Base-by-base conservation (phyloP, 2,113 vertebrate genomes). In the Illadopsis cleaveri region DNA sequence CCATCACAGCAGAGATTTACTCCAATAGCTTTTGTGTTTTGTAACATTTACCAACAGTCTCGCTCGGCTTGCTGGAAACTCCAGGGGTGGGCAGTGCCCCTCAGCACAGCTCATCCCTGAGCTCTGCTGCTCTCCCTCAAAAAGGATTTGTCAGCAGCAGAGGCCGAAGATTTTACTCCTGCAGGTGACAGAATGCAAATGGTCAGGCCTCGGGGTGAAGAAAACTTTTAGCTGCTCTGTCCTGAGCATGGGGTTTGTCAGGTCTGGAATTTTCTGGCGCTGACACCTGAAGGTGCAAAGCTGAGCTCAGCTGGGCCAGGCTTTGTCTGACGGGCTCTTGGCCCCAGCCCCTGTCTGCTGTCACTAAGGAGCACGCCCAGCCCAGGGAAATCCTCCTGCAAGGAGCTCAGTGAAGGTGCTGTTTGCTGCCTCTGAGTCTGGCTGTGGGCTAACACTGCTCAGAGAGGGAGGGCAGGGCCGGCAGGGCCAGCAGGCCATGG, bases 271-370 rank as follows among this genome's bases (percentile, higher is more conserved):
- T 23, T 31, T 22, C 54, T 11, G 83, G 48, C 31, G 12, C 21
- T 38, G 60, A 21, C 31, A 38, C 9, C 31, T 0, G 2, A 45
- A 18, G 70, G 45, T 21, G 76, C 35, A 45, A 33, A 94, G 42
- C 22, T 70, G 64, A 48, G 9, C 33, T 58, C 2, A 1, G 30
- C 48, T 22, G n/a, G 35, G 30, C 44, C 2, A 0, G 1, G 2
- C 28, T 38, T 56, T 31, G 70, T 27, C 33, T 51, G 56, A 35
- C 31, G 65, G 57, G 11, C 38, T 79, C 57, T 13, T 54, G 51
- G 66, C 53, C 54, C 56, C 38, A 71, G 44, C 47, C 44, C 11
- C 57, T 42, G 30, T 31, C 60, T 28, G 60, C 9, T 73, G 37
- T 73, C 60, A 20, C 77, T n/a, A 30, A 62, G 81, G 50, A 89